Conservation (phyloP, 2,888 invertebrate genomes). For the Luperina testacea region DNA sequence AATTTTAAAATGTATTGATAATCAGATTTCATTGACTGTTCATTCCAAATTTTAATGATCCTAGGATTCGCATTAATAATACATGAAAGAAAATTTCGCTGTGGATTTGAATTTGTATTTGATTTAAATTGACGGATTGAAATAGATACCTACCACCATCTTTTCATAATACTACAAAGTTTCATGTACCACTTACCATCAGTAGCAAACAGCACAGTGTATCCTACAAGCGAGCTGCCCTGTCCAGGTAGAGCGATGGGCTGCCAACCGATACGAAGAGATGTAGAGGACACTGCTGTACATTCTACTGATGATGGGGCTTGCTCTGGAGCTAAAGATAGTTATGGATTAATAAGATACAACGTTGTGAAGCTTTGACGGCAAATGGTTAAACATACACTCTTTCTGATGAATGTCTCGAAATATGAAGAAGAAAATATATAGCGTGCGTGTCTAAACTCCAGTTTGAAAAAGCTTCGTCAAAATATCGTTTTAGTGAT, state of each 20-base stretch:
- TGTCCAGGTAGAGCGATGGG: constrained; percentile 92
- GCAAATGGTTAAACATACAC: neutral
- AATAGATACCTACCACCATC: too few species aligned
- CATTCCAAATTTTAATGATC: too few species aligned
- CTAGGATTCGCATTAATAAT: too few species aligned
- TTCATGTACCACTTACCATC: constrained; percentile 75
- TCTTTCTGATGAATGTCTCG: neutral
- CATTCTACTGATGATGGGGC: constrained; percentile 94
- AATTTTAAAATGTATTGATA: too few species aligned
- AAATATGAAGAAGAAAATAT: neutral
- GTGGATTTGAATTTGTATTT: too few species aligned
- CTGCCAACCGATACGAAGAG: constrained; percentile 94
- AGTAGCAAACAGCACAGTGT: constrained; percentile 94
- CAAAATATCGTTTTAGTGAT: too few species aligned
- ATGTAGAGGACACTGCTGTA: constrained; percentile 93
- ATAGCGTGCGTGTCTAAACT: too few species aligned
- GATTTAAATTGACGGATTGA: too few species aligned
- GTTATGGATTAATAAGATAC: neutral
- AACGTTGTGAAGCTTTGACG: neutral
- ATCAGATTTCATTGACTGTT: too few species aligned
- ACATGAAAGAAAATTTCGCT: too few species aligned
- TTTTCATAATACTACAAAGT: too few species aligned
- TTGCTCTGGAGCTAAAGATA: constrained; percentile 92
- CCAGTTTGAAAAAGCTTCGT: neutral
- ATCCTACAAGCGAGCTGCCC: constrained; percentile 92